Base-by-base conservation (phyloP, 1,140 invertebrate species). In the Listronotus bonariensis region DNA sequence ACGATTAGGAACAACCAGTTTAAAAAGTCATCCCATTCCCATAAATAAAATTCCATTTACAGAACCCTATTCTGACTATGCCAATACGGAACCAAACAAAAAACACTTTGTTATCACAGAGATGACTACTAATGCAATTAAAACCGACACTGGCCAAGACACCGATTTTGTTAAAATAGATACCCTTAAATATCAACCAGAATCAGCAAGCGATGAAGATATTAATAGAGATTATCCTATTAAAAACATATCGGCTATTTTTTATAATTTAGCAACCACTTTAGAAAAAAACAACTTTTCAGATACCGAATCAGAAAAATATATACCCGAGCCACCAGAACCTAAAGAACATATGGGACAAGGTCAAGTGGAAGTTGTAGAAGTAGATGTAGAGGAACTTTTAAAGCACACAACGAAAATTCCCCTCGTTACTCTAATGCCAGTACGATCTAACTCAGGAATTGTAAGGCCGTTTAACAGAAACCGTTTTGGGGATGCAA, bases 11-110 rank as follows among this genome's bases (percentile, higher is more conserved):
- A 80, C 80, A 7, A 80, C 78, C 57, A 82, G 80, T 67, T 77
- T 82, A 6, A 82, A 81, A 74, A 79, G 85, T 42, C 86, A 88
- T 72, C 86, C 86, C 9, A 84, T 89, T 69, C 87, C 86, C 1
- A 84, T 89, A 4, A 85, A 89, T 68, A 89, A 88, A 79, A 86
- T 89, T 51, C 80, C 81, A 20, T 72, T 68, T 59, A 71, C 79
- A 31, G 78, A 79, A 65, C 79, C 79, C 49, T 72, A 79, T 14
- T n/a, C 75, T 76, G 71, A 77, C 77, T 52, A 26, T 26, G 20
- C 79, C 79, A 17, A 78, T 78, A 32, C 49, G n/a, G 20, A 63
- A 52, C 12, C 42, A 14, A 41, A 49, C 4, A 36, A 63, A 12
- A 46, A 40, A 46, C 45, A 46, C 64, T 65, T 62, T n/a, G 7